phyloP scores from a whole-genome alignment of 2,888 invertebrate genomes.

The Pollenia angustigena region DNA sequence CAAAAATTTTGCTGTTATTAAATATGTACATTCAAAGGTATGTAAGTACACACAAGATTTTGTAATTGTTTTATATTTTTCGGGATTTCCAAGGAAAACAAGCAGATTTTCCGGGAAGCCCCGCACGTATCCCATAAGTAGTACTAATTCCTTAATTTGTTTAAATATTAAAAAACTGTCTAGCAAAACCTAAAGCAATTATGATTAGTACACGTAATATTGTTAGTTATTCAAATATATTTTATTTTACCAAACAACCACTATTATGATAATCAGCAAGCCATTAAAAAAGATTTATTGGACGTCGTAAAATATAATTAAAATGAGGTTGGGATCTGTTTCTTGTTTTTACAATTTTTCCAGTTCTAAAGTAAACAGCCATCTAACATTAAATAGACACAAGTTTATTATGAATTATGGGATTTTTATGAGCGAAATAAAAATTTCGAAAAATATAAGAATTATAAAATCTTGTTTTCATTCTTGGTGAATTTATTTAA shows the following conservation, averaged over 20 bases:
- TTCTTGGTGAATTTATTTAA: slow-evolving; percentile 67
- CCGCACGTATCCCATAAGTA: too few relatives aligned
- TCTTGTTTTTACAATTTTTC: not conserved
- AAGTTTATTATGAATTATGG: slow-evolving; percentile 69
- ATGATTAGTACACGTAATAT: not conserved
- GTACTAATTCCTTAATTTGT: too few relatives aligned
- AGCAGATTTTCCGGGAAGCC: too few relatives aligned
- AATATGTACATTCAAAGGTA: too few relatives aligned
- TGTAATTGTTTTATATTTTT: too few relatives aligned
- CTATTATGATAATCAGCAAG: slow-evolving; percentile 71
- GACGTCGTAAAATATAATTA: slow-evolving; percentile 68
- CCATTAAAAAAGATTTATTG: slow-evolving; percentile 71
- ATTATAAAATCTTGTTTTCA: slow-evolving; percentile 49
- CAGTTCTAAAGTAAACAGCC: slow-evolving; percentile 21
- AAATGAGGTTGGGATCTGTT: slow-evolving; percentile 61
- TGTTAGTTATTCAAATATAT: slow-evolving; percentile 36
- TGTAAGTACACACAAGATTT: too few relatives aligned
- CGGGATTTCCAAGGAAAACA: too few relatives aligned
- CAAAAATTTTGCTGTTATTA: too few relatives aligned
- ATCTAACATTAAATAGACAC: slow-evolving; percentile 39
- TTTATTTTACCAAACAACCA: slow-evolving; percentile 49
- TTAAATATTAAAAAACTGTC: too few relatives aligned
- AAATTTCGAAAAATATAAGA: slow-evolving; percentile 51
- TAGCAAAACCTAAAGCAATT: slow-evolving; percentile 45
- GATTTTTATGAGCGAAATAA: slow-evolving; percentile 66